Evolutionary conservation across 2,797 vertebrate species (phyloP).

Genomic region (Bradypodion pumilum): DNA sequence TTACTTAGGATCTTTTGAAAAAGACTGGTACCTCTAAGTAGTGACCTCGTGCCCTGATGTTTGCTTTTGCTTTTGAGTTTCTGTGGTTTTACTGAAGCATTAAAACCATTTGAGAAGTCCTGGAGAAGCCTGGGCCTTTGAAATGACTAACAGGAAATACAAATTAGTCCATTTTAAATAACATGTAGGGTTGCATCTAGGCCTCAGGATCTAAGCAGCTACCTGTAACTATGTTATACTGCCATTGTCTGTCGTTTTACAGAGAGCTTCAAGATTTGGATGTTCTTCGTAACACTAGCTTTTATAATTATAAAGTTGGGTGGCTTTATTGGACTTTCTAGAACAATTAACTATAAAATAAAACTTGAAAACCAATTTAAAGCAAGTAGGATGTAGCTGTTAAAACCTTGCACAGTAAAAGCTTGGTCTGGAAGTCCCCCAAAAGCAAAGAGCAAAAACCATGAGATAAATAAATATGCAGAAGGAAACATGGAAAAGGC

Average conservation of each 20-base stretch:
- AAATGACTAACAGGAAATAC: background rate
- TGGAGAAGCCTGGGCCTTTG: conserved; percentile 16
- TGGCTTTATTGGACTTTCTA: background rate
- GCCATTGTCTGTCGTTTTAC: background rate
- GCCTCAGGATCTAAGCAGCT: background rate
- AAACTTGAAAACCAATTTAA: conserved; percentile 1
- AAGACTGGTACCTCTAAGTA: conserved; percentile 12
- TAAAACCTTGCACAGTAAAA: background rate
- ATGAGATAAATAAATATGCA: background rate
- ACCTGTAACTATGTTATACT: background rate
- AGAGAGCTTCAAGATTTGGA: background rate
- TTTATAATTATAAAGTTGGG: background rate
- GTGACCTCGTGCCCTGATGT: background rate
- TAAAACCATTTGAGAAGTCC: conserved; percentile 27
- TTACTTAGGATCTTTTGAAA: conserved; percentile 18
- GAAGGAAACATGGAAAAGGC: background rate
- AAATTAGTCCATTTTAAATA: conserved; percentile 23
- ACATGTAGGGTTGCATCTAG: background rate
- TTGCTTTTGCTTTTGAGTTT: conserved; percentile 29
- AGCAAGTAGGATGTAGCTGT: background rate
- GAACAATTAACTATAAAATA: background rate
- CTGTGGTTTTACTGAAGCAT: conserved; percentile 32
- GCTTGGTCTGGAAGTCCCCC: no score
- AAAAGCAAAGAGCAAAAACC: background rate
- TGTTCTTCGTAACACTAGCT: background rate